A percentile compares a stretch with the other conserved stretches of the same genome.
Conservation (phyloP, 1,140 invertebrate species). For the Heterodera schachtii region DNA sequence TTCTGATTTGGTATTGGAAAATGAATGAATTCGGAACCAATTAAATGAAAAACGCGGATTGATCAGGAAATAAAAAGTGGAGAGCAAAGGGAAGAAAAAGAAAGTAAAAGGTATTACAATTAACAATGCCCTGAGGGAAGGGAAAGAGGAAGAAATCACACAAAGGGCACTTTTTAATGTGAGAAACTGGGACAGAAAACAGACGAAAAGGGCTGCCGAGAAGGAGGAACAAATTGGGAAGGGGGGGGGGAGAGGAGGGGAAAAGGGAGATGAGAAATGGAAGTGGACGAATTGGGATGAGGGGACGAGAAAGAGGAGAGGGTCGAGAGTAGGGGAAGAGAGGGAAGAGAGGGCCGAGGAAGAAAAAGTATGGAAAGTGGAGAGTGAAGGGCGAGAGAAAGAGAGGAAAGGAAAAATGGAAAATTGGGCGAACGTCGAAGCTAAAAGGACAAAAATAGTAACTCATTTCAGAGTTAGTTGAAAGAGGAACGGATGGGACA, state of each 20-base stretch:
- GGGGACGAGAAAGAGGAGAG: background rate
- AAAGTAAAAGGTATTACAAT: too few relatives aligned
- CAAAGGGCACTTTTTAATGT: background rate
- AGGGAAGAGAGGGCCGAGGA: slow-evolving; percentile 7
- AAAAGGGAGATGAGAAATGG: background rate
- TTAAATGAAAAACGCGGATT: too few relatives aligned
- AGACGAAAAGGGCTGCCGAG: background rate
- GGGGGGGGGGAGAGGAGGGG: background rate
- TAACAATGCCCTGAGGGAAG: too few relatives aligned
- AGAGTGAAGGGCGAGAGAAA: background rate
- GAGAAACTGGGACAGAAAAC: background rate
- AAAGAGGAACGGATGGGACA: slow-evolving; percentile 14
- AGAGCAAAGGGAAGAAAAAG: too few relatives aligned
- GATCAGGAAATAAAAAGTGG: too few relatives aligned
- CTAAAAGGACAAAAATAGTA: slow-evolving; percentile 11
- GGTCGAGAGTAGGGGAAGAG: background rate
- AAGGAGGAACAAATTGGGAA: background rate
- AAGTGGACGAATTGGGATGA: background rate
- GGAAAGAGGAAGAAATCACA: too few relatives aligned
- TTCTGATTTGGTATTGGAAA: too few relatives aligned
- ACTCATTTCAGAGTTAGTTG: background rate
- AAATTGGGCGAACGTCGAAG: background rate
- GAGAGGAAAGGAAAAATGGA: background rate
- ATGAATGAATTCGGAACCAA: too few relatives aligned
- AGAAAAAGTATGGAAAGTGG: background rate